These are phyloP conservation scores for Diachasmimorpha longicaudata DNA, from an alignment of 1,140 invertebrate genomes.

Conservation along the genomic window DNA sequence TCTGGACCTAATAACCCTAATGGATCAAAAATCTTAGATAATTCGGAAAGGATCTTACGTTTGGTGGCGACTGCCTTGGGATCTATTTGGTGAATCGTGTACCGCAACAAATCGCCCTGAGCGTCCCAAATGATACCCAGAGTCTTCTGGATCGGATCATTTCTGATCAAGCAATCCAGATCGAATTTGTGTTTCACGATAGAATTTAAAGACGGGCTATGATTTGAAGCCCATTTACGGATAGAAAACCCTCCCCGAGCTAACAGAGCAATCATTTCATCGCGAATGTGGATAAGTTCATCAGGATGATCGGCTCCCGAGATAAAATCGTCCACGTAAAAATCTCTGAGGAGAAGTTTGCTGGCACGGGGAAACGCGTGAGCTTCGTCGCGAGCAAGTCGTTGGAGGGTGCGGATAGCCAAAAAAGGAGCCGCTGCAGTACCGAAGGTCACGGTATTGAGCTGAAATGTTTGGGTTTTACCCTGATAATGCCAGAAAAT, in stretches of 20 bases:
- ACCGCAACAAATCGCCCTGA: slow-evolving; percentile 11
- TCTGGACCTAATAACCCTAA: slow-evolving; percentile 35
- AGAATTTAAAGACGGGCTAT: neutral
- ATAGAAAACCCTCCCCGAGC: slow-evolving; percentile 41
- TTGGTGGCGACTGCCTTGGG: slow-evolving; percentile 20
- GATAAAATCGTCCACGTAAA: slow-evolving; percentile 60
- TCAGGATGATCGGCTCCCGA: slow-evolving; percentile 46
- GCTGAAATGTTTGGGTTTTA: neutral
- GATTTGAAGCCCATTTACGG: slow-evolving; percentile 46
- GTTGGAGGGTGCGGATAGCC: slow-evolving; percentile 46
- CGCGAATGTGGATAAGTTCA: slow-evolving; percentile 37
- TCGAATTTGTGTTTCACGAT: neutral
- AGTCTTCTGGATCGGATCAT: slow-evolving; percentile 12
- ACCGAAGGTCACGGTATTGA: slow-evolving; percentile 49
- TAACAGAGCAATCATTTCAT: slow-evolving; percentile 36
- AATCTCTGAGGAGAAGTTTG: slow-evolving; percentile 39
- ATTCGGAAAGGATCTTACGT: slow-evolving; percentile 39
- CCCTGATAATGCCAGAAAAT: slow-evolving; percentile 46
- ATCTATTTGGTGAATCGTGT: slow-evolving; percentile 7
- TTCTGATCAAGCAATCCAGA: neutral
- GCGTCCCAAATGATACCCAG: slow-evolving; percentile 22
- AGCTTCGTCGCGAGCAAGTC: slow-evolving; percentile 46
- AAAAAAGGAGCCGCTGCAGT: slow-evolving; percentile 49
- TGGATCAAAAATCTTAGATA: slow-evolving; percentile 52
- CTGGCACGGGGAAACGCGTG: slow-evolving; percentile 37